Percentiles rank a stretch among this genome's conserved stretches.
Conservation (phyloP, 2,113 vertebrate genomes). For the Emydura subglobosa region DNA sequence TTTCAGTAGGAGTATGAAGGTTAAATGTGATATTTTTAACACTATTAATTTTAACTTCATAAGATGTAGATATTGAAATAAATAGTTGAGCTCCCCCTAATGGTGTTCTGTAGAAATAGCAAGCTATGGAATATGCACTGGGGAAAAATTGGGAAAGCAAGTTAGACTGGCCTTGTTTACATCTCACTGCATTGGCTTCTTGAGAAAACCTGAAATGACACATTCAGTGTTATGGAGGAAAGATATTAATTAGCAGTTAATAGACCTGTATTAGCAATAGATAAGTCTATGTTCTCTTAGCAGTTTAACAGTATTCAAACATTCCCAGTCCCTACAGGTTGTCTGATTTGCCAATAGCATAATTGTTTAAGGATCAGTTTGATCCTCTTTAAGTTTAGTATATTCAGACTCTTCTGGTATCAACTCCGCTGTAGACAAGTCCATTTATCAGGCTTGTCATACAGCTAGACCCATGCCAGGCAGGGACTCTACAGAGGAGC, state of each 20-base stretch:
- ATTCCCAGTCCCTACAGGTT: background rate
- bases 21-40: background rate
- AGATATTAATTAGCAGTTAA: background rate
- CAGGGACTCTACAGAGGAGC: background rate
- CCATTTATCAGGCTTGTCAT: background rate
- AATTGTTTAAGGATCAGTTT: background rate
- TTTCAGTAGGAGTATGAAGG: background rate
- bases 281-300: background rate
- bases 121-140: background rate
- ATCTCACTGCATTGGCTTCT: background rate
- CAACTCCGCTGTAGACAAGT: background rate
- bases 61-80: background rate
- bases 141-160: background rate
- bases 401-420: background rate
- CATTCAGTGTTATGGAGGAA: background rate
- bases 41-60: no score
- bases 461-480: background rate
- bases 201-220: background rate
- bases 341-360: background rate
- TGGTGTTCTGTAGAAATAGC: background rate
- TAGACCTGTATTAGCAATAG: no score
- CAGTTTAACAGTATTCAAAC: background rate
- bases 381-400: background rate
- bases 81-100: background rate
- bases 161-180: background rate